Percentiles rank a stretch among this genome's conserved stretches.
Evolutionary conservation across 2,797 vertebrate genomes (phyloP).

Genomic region (Lophius americanus): DNA sequence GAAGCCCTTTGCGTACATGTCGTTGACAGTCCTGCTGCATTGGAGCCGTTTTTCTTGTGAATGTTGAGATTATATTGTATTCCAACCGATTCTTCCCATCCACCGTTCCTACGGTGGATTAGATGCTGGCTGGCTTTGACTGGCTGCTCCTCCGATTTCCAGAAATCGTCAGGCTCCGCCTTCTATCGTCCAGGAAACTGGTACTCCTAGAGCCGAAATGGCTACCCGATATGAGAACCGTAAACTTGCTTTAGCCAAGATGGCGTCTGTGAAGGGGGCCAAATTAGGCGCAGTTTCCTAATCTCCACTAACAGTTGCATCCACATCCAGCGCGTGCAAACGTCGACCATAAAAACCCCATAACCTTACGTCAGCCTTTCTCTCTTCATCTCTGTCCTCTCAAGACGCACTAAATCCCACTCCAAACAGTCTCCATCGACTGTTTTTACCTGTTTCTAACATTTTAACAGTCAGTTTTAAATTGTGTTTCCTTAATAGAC

Average conservation of each 20-base stretch:
- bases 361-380: slow-evolving; percentile 78
- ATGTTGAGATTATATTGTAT: slow-evolving; percentile 41
- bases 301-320: slow-evolving; percentile 64
- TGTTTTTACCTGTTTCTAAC: neutral
- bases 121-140: slow-evolving; percentile 73
- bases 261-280: slow-evolving; percentile 54
- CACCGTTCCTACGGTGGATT: slow-evolving; percentile 64
- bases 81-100: slow-evolving; percentile 27
- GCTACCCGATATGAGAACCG: slow-evolving; percentile 4
- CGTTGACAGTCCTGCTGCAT: slow-evolving; percentile 29
- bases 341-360: slow-evolving; percentile 61
- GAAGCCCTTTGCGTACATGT: slow-evolving; percentile 51
- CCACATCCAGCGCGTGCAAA: slow-evolving; percentile 65
- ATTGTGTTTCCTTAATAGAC: neutral
- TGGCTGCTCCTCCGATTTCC: slow-evolving; percentile 77
- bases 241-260: slow-evolving; percentile 72
- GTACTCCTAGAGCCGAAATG: slow-evolving; percentile 60
- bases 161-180: slow-evolving; percentile 81
- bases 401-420: slow-evolving; percentile 26
- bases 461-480: neutral
- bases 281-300: slow-evolving; percentile 77
- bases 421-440: slow-evolving; percentile 5
- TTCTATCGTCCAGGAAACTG: slow-evolving; percentile 76
- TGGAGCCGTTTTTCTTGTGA: slow-evolving; percentile 17
- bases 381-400: slow-evolving; percentile 48